Percentiles rank a stretch among this genome's conserved stretches.
Evolutionary conservation across 2,113 vertebrate genomes (phyloP).

Genomic region (Meleagris gallopavo): DNA sequence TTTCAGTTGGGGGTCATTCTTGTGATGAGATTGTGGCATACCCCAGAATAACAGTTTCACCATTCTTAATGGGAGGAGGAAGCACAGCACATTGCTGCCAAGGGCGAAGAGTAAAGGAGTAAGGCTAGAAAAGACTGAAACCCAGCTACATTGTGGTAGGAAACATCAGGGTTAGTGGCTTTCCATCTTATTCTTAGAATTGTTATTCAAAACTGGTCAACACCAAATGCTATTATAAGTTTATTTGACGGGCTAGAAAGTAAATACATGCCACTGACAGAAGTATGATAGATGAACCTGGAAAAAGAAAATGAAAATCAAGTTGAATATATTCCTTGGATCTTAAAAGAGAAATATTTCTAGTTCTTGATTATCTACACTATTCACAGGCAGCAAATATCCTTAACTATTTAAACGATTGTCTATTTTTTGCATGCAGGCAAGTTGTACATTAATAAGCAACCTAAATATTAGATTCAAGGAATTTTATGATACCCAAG

Average conservation of each 20-base stretch:
- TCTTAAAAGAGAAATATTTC: constrained; percentile 6
- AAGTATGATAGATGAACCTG: constrained; percentile 29
- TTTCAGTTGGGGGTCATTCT: not conserved
- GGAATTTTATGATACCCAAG: not conserved
- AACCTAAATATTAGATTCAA: not conserved
- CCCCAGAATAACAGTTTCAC: not conserved
- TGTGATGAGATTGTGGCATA: not conserved
- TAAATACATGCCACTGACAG: constrained; percentile 34
- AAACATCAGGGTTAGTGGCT: not conserved
- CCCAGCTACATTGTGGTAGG: not conserved
- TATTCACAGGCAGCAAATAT: not conserved
- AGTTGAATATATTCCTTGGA: constrained; percentile 13
- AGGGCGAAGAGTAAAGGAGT: not conserved
- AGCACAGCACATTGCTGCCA: not conserved
- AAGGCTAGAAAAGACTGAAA: not conserved
- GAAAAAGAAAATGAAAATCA: constrained; percentile 44
- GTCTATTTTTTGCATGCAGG: not conserved
- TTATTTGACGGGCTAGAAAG: constrained; percentile 53
- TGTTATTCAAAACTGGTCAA: constrained; percentile 42
- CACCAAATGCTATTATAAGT: constrained; percentile 35
- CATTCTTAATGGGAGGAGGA: not conserved
- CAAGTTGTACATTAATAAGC: not conserved
- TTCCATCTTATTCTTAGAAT: not conserved
- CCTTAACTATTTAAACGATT: not conserved
- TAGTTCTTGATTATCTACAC: not conserved